Evolutionary conservation across 2,113 vertebrate species (phyloP).

Genomic region (Malurus alboscapulatus): DNA sequence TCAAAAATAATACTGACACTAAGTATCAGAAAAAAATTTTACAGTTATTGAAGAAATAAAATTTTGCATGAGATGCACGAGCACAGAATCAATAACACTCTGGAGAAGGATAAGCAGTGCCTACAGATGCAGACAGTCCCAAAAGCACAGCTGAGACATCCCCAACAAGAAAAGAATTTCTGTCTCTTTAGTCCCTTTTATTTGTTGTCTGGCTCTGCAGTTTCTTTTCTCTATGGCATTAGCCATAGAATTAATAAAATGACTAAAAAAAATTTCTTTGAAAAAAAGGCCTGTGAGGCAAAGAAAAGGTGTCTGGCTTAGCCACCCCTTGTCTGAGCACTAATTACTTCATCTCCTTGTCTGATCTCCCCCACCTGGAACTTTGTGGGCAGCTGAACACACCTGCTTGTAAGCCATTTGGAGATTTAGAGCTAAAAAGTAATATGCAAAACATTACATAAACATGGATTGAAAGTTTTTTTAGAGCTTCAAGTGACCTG

Average conservation of each 20-base stretch:
- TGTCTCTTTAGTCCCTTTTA: constrained; percentile 37
- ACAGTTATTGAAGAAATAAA: constrained; percentile 32
- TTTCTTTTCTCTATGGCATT: constrained; percentile 16
- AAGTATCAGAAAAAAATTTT: constrained; percentile 43
- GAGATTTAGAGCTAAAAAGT: neutral
- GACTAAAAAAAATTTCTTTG: neutral
- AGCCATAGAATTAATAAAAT: constrained; percentile 47
- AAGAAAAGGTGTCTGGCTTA: neutral
- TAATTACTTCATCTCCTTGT: neutral
- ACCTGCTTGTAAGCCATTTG: neutral
- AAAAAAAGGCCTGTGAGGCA: neutral
- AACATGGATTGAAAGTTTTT: neutral
- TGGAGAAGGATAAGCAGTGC: neutral
- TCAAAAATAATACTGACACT: constrained; percentile 34
- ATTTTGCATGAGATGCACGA: constrained; percentile 14
- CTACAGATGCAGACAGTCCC: constrained; percentile 2
- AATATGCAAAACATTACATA: neutral
- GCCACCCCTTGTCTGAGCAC: neutral
- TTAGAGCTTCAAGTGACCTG: neutral
- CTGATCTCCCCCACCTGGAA: neutral
- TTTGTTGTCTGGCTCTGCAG: constrained; percentile 37
- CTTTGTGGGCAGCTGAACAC: neutral
- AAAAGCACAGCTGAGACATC: neutral
- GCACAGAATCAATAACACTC: constrained; percentile 36
- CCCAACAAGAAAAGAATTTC: neutral